A percentile compares a stretch with the other conserved stretches of the same genome.
Evolutionary conservation across 2,113 vertebrate species (phyloP).

Genomic region (Scomber scombrus): DNA sequence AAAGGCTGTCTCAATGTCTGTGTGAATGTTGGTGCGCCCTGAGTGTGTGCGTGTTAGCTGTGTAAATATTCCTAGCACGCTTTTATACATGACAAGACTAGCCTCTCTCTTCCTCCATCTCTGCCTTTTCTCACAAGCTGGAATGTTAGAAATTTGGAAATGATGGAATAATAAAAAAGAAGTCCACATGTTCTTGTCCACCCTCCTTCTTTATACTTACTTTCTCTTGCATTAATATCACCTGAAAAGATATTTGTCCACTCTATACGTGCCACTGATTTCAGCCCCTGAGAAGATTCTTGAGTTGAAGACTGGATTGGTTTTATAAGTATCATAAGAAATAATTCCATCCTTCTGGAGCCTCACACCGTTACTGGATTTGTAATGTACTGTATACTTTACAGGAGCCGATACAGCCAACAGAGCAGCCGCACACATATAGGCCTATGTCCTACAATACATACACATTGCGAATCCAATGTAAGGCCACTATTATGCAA

Average conservation of each 20-base stretch:
- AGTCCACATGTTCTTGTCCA: conserved; percentile 75
- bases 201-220: conserved; percentile 17
- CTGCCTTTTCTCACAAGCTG: conserved; percentile 72
- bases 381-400: conserved; percentile 46
- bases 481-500: too few relatives aligned
- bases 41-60: too few relatives aligned
- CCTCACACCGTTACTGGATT: conserved; percentile 44
- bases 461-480: too few relatives aligned
- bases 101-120: conserved; percentile 50
- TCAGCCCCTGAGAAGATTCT: conserved; percentile 28
- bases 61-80: too few relatives aligned
- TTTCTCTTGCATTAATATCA: conserved; percentile 52
- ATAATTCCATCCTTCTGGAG: conserved; percentile 39
- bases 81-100: too few relatives aligned
- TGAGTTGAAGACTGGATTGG: conserved; percentile 67
- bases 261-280: conserved; percentile 43
- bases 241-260: conserved; percentile 41
- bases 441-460: too few relatives aligned
- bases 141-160: conserved; percentile 68
- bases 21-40: too few relatives aligned
- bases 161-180: conserved; percentile 42
- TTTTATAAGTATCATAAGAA: conserved; percentile 55
- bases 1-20: too few relatives aligned
- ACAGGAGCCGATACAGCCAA: too few relatives aligned
- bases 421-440: too few relatives aligned